These are phyloP conservation scores for Harpalus rufipes DNA, from an alignment of 2,888 invertebrate species.

Conservation along the genomic window DNA sequence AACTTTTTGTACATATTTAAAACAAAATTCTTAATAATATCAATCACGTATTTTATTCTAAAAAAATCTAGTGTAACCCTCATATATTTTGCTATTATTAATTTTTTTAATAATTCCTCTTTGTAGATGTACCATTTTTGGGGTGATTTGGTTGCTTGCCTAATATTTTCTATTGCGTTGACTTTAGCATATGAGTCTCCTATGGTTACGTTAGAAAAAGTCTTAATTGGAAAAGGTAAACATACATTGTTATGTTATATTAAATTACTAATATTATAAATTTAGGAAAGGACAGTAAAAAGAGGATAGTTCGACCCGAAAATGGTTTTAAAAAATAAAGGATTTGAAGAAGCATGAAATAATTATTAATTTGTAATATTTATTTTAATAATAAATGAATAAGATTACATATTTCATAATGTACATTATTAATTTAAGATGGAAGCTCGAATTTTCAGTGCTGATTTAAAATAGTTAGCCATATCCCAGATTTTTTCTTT, in stretches of 20 bases:
- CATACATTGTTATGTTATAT: no score
- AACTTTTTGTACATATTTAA: no score
- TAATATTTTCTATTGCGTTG: conserved; percentile 74
- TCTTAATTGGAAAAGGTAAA: conserved; percentile 54
- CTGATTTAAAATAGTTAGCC: no score
- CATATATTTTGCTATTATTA: not conserved
- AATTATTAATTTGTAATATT: not conserved
- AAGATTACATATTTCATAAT: no score
- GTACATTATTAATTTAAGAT: no score
- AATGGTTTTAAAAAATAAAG: not conserved
- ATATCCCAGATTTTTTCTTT: no score
- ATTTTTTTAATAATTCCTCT: conserved; percentile 50
- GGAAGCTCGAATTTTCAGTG: no score
- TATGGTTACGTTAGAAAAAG: conserved; percentile 76
- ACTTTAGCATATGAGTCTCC: conserved; percentile 77
- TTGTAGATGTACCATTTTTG: conserved; percentile 75
- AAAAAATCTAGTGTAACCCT: no score
- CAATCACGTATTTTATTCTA: no score
- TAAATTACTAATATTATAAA: not conserved
- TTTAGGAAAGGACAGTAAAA: conserved; percentile 5
- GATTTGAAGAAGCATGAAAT: not conserved
- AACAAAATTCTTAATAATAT: no score
- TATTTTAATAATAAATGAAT: not conserved
- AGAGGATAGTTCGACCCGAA: not conserved
- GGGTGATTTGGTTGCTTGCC: conserved; percentile 76